Conservation (phyloP, 2,888 invertebrate species). For the Caenorhabditis drosophilae region DNA sequence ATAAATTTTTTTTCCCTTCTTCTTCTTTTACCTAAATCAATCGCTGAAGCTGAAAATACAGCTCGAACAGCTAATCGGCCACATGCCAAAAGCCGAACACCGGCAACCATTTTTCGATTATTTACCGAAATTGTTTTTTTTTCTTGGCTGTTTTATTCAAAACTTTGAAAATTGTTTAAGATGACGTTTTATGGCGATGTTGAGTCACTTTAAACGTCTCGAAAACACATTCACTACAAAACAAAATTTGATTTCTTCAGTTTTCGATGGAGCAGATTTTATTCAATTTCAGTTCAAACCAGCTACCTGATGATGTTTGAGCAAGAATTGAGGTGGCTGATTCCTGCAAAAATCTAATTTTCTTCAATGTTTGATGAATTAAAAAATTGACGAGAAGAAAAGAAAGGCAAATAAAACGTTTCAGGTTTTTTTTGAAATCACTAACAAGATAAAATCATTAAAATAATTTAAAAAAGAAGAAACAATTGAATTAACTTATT, state of each 20-base stretch:
- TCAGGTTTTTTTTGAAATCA: constrained; percentile 2
- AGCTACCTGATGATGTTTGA: constrained; percentile 4
- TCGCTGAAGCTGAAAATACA: constrained; percentile 48
- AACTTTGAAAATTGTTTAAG: background rate
- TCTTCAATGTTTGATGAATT: background rate
- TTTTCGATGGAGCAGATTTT: too few relatives aligned
- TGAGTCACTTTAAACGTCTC: too few relatives aligned
- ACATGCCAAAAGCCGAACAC: constrained; percentile 49
- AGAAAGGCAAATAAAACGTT: constrained; percentile 1
- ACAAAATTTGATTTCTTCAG: too few relatives aligned
- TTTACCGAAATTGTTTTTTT: constrained; percentile 20
- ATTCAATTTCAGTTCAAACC: too few relatives aligned
- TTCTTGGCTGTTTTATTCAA: background rate
- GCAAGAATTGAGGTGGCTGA: constrained; percentile 30
- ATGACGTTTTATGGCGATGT: too few relatives aligned
- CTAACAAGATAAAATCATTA: background rate
- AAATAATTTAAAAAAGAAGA: background rate
- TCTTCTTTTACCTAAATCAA: constrained; percentile 34
- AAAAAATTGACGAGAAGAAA: constrained; percentile 13
- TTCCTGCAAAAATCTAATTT: constrained; percentile 14
- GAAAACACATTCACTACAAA: too few relatives aligned
- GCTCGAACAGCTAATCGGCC: constrained; percentile 57
- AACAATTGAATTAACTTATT: too few relatives aligned
- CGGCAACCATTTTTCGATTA: constrained; percentile 48
- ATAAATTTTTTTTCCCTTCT: background rate